Evolutionary conservation across 2,888 invertebrate species (phyloP).

Genomic region (Pogonocherus hispidulus): DNA sequence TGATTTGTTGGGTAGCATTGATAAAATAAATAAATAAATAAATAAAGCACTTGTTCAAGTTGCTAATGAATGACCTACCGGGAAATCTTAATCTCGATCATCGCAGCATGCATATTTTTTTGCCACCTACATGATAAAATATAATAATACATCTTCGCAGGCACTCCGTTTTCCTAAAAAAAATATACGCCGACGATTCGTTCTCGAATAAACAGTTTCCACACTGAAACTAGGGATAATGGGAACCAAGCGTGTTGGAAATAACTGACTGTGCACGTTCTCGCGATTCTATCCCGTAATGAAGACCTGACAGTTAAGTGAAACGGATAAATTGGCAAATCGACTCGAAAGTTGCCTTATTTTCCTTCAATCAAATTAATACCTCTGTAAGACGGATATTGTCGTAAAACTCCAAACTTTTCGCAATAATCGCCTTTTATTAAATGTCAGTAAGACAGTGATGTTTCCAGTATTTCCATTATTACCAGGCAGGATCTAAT

Average conservation of each 20-base stretch:
- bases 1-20: too few species aligned
- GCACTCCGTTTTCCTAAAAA: neutral
- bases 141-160: too few species aligned
- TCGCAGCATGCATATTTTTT: too few species aligned
- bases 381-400: neutral
- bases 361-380: conserved; percentile 22
- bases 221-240: conserved; percentile 10
- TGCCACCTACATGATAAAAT: too few species aligned
- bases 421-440: neutral
- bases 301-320: conserved; percentile 21
- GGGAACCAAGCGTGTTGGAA: conserved; percentile 17
- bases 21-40: too few species aligned
- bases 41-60: too few species aligned
- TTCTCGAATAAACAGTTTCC: neutral
- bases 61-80: too few species aligned
- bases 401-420: conserved; percentile 2
- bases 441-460: neutral
- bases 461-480: too few species aligned
- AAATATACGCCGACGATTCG: neutral
- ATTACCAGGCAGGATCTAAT: too few species aligned
- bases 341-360: conserved; percentile 20
- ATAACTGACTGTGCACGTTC: conserved; percentile 25
- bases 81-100: too few species aligned
- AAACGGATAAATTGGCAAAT: conserved; percentile 29
- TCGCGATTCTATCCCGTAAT: conserved; percentile 23